phyloP scores from a whole-genome alignment of 2,113 vertebrate species.

The Eubucco bourcierii region DNA sequence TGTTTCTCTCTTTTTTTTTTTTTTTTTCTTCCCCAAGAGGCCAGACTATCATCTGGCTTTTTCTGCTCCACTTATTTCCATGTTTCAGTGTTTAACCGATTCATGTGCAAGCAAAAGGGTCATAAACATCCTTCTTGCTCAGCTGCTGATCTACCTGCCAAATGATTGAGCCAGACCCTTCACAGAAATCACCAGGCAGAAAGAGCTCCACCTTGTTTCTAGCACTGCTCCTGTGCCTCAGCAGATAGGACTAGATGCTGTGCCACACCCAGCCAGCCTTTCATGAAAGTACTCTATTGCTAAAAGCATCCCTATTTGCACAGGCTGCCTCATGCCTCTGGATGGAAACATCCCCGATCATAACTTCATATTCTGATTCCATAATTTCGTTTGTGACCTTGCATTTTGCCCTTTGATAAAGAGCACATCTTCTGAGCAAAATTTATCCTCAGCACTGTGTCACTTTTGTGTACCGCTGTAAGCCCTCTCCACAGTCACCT shows the following conservation, averaged over 20 bases:
- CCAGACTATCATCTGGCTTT: background rate
- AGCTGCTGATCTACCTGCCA: background rate
- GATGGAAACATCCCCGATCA: background rate
- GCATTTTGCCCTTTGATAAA: background rate
- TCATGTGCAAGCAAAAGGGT: background rate
- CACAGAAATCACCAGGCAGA: background rate
- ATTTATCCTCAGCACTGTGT: background rate
- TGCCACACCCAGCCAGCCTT: background rate
- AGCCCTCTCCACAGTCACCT: constrained; percentile 52
- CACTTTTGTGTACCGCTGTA: constrained; percentile 17
- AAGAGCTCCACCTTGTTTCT: background rate
- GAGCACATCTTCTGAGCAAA: constrained; percentile 37
- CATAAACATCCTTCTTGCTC: background rate
- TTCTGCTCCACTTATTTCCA: background rate
- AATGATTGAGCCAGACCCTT: background rate
- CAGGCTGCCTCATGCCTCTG: background rate
- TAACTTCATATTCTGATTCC: background rate
- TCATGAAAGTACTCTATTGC: background rate
- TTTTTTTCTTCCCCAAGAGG: background rate
- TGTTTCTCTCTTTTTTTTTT: background rate
- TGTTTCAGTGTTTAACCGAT: background rate
- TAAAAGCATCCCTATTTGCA: background rate
- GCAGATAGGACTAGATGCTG: background rate
- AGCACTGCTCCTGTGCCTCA: background rate
- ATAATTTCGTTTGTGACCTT: constrained; percentile 1